phyloP scores from a whole-genome alignment of 2,113 vertebrate species.

The Plectropomus leopardus region DNA sequence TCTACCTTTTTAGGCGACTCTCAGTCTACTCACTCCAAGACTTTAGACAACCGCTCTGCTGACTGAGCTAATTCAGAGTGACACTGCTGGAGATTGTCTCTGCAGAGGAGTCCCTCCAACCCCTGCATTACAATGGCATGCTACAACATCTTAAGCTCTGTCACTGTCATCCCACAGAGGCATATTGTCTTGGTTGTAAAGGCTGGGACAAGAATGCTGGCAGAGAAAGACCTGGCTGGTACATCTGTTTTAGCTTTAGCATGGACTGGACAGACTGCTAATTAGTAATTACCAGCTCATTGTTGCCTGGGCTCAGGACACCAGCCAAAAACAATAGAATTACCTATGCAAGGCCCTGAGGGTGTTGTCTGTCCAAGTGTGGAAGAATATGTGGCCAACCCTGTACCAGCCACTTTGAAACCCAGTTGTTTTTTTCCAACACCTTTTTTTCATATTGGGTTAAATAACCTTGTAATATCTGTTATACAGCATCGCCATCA shows the following conservation, averaged over 20 bases:
- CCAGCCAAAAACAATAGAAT: constrained; percentile 42
- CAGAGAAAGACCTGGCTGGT: constrained; percentile 10
- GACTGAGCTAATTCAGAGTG: constrained; percentile 37
- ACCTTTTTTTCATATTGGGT: not conserved
- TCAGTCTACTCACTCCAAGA: not conserved
- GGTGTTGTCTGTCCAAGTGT: constrained; percentile 13
- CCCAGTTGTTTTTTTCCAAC: not conserved
- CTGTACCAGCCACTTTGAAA: constrained; percentile 11
- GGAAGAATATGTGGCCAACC: not conserved
- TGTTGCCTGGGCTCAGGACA: constrained; percentile 38
- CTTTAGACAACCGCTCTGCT: not conserved
- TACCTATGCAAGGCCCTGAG: constrained; percentile 30
- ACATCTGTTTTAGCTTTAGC: constrained; percentile 44
- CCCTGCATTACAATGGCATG: constrained; percentile 19
- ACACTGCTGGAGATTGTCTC: constrained; percentile 10
- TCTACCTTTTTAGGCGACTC: not conserved
- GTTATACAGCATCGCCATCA: not conserved
- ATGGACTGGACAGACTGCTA: constrained; percentile 40
- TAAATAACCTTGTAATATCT: not conserved
- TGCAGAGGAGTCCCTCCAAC: constrained; percentile 19
- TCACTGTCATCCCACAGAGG: constrained; percentile 14
- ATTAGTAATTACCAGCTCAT: constrained; percentile 66
- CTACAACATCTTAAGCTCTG: constrained; percentile 31
- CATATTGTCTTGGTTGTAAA: constrained; percentile 16
- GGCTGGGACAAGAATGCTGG: constrained; percentile 11